Percentiles rank a stretch among this genome's conserved stretches.
Conservation (phyloP, 1,140 invertebrate species). For the Parapsyche elsis region DNA sequence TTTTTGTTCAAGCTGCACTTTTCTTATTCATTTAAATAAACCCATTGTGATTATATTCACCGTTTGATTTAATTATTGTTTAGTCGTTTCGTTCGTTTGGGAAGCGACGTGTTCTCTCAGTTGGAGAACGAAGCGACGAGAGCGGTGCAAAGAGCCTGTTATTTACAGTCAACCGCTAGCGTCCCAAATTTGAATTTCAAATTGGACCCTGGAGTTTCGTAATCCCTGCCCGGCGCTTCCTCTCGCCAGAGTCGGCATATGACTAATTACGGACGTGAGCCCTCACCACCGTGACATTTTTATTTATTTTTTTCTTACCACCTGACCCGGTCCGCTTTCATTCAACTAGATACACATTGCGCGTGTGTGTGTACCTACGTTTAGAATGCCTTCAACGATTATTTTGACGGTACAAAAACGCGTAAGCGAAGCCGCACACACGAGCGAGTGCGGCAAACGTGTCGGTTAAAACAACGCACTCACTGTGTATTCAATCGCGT, state of each 20-base stretch:
- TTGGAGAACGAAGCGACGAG: too few relatives aligned
- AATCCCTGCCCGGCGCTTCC: constrained; percentile 9
- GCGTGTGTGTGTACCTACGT: background rate
- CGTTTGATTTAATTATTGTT: background rate
- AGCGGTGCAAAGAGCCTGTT: background rate
- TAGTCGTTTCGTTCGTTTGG: background rate
- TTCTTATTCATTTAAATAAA: background rate
- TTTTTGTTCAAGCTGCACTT: background rate
- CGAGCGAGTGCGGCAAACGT: too few relatives aligned
- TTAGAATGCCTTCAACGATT: background rate
- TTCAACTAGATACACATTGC: too few relatives aligned
- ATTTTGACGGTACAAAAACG: too few relatives aligned
- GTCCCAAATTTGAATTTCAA: constrained; percentile 5
- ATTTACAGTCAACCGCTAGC: constrained; percentile 3
- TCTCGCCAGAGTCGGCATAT: background rate
- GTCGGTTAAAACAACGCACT: background rate
- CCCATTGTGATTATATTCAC: background rate
- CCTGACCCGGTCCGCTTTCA: background rate
- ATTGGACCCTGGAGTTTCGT: constrained; percentile 11
- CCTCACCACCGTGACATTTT: background rate
- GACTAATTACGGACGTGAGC: background rate
- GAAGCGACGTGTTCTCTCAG: background rate
- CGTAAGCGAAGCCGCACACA: background rate
- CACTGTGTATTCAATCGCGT: background rate
- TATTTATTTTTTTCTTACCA: background rate